phyloP scores from a whole-genome alignment of 2,888 invertebrate genomes.

The Dilophus febrilis region DNA sequence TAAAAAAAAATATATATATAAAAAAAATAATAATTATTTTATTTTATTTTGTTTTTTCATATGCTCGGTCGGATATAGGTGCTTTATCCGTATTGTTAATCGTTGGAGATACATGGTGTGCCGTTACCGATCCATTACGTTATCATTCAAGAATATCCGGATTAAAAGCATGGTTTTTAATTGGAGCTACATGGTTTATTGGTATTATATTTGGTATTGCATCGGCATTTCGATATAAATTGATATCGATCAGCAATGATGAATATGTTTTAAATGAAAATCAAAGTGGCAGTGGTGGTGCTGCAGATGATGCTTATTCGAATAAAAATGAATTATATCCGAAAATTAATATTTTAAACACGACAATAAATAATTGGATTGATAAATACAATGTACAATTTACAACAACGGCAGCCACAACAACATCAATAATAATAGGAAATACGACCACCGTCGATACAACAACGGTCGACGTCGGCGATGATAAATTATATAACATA shows the following conservation, averaged over 20 bases:
- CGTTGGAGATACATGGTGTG: slow-evolving; percentile 39
- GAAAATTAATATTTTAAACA: neutral
- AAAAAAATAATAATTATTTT: no score
- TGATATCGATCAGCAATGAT: slow-evolving; percentile 18
- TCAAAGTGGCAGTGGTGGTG: no score
- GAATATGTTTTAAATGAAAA: neutral
- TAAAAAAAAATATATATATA: no score
- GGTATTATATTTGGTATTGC: slow-evolving; percentile 27
- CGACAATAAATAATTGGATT: neutral
- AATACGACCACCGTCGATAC: neutral
- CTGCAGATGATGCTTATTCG: no score
- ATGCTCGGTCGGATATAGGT: no score
- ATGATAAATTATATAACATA: slow-evolving; percentile 16
- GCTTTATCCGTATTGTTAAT: slow-evolving; percentile 27
- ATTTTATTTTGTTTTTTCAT: no score
- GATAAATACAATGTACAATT: neutral
- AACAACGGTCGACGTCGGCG: neutral
- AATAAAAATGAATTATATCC: neutral
- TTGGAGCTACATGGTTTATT: slow-evolving; percentile 27
- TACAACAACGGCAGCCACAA: neutral
- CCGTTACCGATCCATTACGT: slow-evolving; percentile 39
- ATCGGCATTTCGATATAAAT: slow-evolving; percentile 26
- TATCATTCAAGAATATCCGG: slow-evolving; percentile 35
- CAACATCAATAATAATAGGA: slow-evolving; percentile 3
- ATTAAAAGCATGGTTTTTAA: slow-evolving; percentile 28